These are phyloP conservation scores for Sitta carolinensis DNA, from an alignment of 2,797 vertebrate species.

Conservation along the genomic window DNA sequence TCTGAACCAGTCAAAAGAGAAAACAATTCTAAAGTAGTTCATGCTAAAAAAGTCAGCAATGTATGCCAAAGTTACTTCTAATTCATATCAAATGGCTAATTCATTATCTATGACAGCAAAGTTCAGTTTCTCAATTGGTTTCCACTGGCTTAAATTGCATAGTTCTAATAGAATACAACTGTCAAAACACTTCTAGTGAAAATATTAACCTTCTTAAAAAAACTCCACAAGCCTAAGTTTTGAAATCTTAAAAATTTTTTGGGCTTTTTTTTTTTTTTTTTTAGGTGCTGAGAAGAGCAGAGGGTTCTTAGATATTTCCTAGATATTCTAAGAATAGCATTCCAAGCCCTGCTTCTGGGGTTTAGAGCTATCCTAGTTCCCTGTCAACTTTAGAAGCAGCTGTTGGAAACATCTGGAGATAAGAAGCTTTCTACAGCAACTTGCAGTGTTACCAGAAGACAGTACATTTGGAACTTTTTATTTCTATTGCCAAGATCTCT, in stretches of 20 bases:
- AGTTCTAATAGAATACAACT: background rate
- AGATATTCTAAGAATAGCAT: slow-evolving; percentile 34
- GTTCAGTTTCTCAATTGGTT: background rate
- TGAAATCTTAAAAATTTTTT: background rate
- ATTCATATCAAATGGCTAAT: background rate
- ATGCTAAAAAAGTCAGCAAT: background rate
- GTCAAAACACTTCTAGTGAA: background rate
- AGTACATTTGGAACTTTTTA: background rate
- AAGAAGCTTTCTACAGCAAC: background rate
- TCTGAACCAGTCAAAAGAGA: background rate
- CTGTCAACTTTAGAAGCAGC: background rate
- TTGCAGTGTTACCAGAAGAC: background rate
- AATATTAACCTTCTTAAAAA: background rate
- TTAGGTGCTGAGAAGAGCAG: background rate
- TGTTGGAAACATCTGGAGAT: background rate
- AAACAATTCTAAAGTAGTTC: background rate
- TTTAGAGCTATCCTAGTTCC: background rate
- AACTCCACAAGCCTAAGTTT: background rate
- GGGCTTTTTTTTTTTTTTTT: too few relatives aligned
- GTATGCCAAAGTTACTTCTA: background rate
- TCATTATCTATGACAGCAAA: background rate
- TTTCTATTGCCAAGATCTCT: background rate
- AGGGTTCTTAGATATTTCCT: background rate
- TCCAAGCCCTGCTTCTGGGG: background rate
- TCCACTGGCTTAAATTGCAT: background rate